phyloP scores from a whole-genome alignment of 2,113 vertebrate species.

The Alouatta palliata region DNA sequence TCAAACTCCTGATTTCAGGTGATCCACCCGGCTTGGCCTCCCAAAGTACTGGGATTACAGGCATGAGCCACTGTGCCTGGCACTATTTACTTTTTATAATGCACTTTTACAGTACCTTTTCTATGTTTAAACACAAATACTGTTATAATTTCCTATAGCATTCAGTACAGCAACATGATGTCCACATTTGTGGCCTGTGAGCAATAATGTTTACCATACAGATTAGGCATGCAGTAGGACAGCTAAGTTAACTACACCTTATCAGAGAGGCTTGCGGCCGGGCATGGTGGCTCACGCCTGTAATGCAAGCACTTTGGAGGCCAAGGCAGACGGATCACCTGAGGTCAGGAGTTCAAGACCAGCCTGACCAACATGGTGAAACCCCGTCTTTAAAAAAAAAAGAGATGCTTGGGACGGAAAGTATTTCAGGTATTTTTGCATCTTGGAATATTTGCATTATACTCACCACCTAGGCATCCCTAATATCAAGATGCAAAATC shows the following conservation, averaged over 20 bases:
- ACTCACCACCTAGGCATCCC: not conserved
- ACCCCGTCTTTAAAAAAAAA: no score
- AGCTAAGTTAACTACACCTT: not conserved
- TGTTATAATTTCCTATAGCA: not conserved
- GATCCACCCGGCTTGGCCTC: no score
- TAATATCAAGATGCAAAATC: not conserved
- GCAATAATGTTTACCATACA: not conserved
- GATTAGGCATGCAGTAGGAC: not conserved
- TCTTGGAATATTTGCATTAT: not conserved
- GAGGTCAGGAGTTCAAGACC: no score
- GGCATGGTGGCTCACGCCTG: no score
- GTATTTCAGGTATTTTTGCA: not conserved
- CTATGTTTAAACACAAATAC: not conserved
- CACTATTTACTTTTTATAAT: not conserved
- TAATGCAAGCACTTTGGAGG: no score
- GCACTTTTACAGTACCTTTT: not conserved
- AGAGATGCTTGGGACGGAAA: not conserved
- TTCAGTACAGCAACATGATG: not conserved
- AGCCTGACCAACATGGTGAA: no score
- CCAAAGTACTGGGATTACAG: no score
- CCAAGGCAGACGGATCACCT: no score
- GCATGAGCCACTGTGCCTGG: no score
- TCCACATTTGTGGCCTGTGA: not conserved
- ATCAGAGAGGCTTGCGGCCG: not conserved
- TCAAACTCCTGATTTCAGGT: no score